Percentiles rank a stretch among this genome's conserved stretches.
Evolutionary conservation across 2,113 vertebrate genomes (phyloP).

Genomic region (Urocynchramus pylzowi): DNA sequence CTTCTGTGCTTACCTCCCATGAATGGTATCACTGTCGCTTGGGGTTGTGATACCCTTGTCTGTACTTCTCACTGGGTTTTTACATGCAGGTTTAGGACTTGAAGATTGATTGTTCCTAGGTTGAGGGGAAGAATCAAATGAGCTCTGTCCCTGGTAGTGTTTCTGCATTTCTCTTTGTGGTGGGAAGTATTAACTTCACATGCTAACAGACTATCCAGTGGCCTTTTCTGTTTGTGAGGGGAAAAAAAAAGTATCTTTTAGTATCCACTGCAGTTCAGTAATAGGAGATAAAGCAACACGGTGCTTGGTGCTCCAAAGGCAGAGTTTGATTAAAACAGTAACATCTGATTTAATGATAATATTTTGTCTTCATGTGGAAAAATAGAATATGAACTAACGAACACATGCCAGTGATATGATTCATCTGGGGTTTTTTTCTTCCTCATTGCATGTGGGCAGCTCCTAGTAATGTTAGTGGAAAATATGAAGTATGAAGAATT

Average conservation of each 20-base stretch:
- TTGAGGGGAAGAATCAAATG: neutral
- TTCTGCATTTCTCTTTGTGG: neutral
- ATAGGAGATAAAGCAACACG: neutral
- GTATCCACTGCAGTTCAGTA: neutral
- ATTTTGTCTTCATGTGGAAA: constrained; percentile 3
- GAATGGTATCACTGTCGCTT: neutral
- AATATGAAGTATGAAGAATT: neutral
- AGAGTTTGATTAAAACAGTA: neutral
- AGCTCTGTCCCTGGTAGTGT: neutral
- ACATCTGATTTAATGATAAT: neutral
- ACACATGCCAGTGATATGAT: neutral
- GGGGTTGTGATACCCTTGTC: neutral
- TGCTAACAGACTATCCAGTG: neutral
- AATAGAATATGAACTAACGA: neutral
- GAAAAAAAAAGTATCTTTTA: neutral
- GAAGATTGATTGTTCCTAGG: neutral
- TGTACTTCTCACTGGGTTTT: neutral
- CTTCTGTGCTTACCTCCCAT: neutral
- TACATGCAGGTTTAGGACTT: neutral
- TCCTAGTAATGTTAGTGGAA: constrained; percentile 1
- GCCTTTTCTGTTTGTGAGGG: neutral
- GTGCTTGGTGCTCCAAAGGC: neutral
- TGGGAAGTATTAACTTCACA: neutral
- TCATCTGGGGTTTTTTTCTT: neutral
- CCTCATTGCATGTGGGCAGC: neutral